Percentiles rank a stretch among this genome's conserved stretches.
These are phyloP conservation scores for Columba livia DNA, from an alignment of 2,113 vertebrate genomes.

Conservation along the genomic window DNA sequence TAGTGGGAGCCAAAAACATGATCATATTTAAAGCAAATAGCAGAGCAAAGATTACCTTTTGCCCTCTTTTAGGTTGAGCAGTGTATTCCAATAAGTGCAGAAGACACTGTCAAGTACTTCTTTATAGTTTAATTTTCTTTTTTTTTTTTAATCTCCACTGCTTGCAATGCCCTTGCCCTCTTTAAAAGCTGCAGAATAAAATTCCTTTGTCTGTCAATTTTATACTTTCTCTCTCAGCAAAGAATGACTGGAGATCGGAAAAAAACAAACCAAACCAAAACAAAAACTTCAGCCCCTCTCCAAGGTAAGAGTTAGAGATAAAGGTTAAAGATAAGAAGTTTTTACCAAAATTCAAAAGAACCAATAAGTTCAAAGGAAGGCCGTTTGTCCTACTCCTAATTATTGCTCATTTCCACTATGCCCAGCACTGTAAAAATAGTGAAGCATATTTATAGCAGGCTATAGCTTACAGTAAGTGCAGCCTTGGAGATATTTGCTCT, in stretches of 20 bases:
- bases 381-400: neutral
- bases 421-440: neutral
- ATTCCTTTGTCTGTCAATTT: slow-evolving; percentile 28
- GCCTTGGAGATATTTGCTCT: neutral
- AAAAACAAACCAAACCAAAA: neutral
- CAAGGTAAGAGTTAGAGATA: neutral
- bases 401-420: neutral
- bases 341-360: neutral
- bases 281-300: neutral
- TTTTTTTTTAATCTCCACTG: slow-evolving; percentile 25
- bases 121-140: slow-evolving; percentile 73
- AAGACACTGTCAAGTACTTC: slow-evolving; percentile 72
- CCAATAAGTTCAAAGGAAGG: neutral
- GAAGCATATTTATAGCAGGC: neutral
- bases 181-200: slow-evolving; percentile 26
- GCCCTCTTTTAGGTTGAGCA: slow-evolving; percentile 67
- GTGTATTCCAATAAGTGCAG: slow-evolving; percentile 63
- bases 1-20: slow-evolving; percentile 61
- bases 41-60: slow-evolving; percentile 73
- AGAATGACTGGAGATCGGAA: neutral
- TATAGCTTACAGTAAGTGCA: neutral
- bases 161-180: slow-evolving; percentile 63
- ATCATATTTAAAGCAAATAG: slow-evolving; percentile 69
- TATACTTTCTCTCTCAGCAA: neutral
- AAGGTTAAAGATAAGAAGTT: neutral